Conservation (phyloP, 2,797 vertebrate species). For the Schizopygopsis malacanthus region DNA sequence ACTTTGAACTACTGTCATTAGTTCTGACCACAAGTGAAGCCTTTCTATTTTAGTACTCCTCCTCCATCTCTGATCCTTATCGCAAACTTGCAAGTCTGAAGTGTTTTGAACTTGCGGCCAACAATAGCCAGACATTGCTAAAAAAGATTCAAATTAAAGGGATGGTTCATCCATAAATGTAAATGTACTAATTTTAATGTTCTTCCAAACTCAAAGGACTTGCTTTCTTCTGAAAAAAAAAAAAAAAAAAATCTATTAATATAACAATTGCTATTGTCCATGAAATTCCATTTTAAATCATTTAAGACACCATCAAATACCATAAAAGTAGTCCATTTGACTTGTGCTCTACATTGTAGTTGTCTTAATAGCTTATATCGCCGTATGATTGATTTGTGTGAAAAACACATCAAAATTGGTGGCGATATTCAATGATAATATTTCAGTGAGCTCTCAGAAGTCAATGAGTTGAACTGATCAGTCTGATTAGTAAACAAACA, state of each 20-base stretch:
- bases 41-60: not conserved
- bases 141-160: not conserved
- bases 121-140: not conserved
- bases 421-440: not conserved
- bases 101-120: constrained; percentile 3
- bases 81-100: not conserved
- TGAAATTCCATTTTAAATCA: not conserved
- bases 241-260: not conserved
- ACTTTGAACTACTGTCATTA: not conserved
- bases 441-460: not conserved
- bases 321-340: not conserved
- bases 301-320: not conserved
- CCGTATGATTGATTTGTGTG: not conserved
- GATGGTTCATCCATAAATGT: not conserved
- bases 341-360: not conserved
- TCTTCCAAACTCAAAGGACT: not conserved
- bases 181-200: not conserved
- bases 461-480: not conserved
- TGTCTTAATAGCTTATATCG: not conserved
- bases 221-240: not conserved
- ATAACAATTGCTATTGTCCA: not conserved
- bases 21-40: constrained; percentile 6
- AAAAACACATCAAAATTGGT: not conserved
- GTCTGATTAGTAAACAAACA: not conserved
- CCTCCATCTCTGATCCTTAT: not conserved